A percentile compares a stretch with the other conserved stretches of the same genome.
Evolutionary conservation across 2,797 vertebrate species (phyloP).

Genomic region (Amblyraja radiata): DNA sequence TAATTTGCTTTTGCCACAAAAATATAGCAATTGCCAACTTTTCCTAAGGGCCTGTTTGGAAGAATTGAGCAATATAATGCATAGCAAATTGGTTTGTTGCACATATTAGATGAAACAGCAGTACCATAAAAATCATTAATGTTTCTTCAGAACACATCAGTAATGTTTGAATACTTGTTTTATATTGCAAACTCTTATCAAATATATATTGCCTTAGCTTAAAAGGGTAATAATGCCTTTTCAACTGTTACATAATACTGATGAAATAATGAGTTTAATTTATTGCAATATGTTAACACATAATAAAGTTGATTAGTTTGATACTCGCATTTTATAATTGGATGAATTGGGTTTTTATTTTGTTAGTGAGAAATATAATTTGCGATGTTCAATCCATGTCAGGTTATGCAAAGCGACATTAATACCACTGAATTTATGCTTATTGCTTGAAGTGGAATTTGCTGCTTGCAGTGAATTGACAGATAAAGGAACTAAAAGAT

Average conservation of each 20-base stretch:
- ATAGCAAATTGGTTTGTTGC: not conserved
- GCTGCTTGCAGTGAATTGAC: not conserved
- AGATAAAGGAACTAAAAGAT: not conserved
- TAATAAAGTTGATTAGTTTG: not conserved
- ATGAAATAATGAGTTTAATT: not conserved
- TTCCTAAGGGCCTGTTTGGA: not conserved
- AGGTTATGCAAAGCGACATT: not conserved
- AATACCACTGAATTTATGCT: not conserved
- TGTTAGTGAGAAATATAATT: not conserved
- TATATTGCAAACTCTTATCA: not conserved
- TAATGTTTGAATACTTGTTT: not conserved
- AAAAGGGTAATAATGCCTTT: not conserved
- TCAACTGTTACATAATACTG: not conserved
- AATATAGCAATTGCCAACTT: conserved; percentile 2
- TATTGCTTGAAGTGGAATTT: not conserved
- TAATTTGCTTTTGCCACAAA: conserved; percentile 11
- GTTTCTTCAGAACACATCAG: conserved; percentile 3
- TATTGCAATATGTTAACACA: not conserved
- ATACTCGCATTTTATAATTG: not conserved
- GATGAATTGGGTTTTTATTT: not conserved
- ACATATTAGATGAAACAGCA: not conserved
- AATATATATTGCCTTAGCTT: not conserved
- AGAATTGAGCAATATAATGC: not conserved
- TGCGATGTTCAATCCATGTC: not conserved
- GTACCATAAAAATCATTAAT: not conserved